Evolutionary conservation across 92 coral and sea anemone species (phyloP).

Genomic region (Parazoanthus swiftii): DNA sequence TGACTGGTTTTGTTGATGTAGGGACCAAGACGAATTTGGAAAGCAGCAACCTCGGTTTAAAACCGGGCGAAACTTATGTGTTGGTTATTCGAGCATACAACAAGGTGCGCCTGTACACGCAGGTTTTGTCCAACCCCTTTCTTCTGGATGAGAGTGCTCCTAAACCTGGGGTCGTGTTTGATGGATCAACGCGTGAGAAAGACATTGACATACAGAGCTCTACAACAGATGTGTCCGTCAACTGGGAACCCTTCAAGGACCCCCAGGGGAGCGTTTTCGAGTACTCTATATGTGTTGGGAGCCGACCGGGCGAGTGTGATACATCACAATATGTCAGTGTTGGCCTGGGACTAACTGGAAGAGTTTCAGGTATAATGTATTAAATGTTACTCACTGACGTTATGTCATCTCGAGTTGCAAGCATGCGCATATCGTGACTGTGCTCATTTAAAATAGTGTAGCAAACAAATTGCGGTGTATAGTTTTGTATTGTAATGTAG

Average conservation of each 20-base stretch:
- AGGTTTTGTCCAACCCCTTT: slow-evolving; percentile 75
- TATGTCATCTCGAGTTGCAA: no score
- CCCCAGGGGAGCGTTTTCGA: slow-evolving; percentile 62
- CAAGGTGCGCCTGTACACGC: slow-evolving; percentile 66
- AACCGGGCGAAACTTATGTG: slow-evolving; percentile 75
- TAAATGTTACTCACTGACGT: no score
- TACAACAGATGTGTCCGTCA: slow-evolving; percentile 65
- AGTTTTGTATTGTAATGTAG: background rate
- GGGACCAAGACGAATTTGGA: slow-evolving; percentile 56
- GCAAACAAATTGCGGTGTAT: no score
- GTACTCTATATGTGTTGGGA: slow-evolving; percentile 89
- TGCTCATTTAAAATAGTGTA: background rate
- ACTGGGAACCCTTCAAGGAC: slow-evolving; percentile 87
- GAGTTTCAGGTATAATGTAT: slow-evolving; percentile 35
- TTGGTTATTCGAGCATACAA: slow-evolving; percentile 81
- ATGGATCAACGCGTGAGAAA: slow-evolving; percentile 51
- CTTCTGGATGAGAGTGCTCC: slow-evolving; percentile 64
- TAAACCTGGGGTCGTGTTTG: slow-evolving; percentile 72
- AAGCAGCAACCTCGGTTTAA: slow-evolving; percentile 64
- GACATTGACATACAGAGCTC: slow-evolving; percentile 82
- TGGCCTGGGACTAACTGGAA: slow-evolving; percentile 54
- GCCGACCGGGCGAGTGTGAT: slow-evolving; percentile 68
- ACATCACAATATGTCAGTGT: slow-evolving; percentile 55
- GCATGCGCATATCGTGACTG: no score
- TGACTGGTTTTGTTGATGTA: slow-evolving; percentile 62